Conservation (phyloP, 2,113 vertebrate species). For the Elephantulus edwardii region DNA sequence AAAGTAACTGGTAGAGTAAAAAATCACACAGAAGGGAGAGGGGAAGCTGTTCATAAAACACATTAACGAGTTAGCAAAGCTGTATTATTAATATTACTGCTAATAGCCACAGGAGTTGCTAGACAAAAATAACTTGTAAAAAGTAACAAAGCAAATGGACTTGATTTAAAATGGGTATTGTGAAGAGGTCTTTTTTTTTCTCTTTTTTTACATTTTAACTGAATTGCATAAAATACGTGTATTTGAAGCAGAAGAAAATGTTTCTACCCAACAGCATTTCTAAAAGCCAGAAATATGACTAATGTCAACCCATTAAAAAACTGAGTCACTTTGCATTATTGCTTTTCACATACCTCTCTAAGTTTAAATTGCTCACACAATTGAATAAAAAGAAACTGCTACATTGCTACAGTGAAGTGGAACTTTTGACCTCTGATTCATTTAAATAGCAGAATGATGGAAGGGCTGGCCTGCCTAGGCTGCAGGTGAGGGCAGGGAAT, state of each 20-base stretch:
- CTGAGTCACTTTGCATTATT: background rate
- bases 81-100: background rate
- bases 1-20: no score
- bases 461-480: background rate
- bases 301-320: background rate
- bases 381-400: background rate
- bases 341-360: background rate
- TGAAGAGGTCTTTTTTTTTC: background rate
- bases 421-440: slow-evolving; percentile 3
- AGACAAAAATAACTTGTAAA: slow-evolving; percentile 47
- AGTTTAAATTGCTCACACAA: slow-evolving; percentile 3
- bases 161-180: background rate
- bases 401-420: background rate
- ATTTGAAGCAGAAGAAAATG: slow-evolving; percentile 54
- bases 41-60: background rate
- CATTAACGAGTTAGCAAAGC: slow-evolving; percentile 42
- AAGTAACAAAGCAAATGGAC: background rate
- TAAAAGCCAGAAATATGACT: slow-evolving; percentile 38
- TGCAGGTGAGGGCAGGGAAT: background rate
- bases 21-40: background rate
- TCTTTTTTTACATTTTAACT: no score
- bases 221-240: slow-evolving; percentile 19
- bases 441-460: background rate
- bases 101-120: background rate
- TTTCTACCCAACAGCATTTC: slow-evolving; percentile 14